Conservation (phyloP, 2,113 vertebrate genomes). For the Crotalus viridis region DNA sequence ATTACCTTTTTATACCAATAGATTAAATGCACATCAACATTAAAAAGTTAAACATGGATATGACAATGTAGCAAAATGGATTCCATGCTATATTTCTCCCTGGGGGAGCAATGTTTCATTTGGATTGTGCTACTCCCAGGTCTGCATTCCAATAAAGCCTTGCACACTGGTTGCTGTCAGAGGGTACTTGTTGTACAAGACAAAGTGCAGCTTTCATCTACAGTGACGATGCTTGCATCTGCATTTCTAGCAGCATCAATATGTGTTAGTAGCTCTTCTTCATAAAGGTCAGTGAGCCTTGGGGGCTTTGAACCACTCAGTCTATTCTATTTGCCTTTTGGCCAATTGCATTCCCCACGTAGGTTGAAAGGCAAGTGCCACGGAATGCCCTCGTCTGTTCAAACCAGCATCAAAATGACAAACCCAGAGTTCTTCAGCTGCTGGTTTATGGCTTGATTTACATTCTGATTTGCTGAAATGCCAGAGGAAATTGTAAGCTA, state of each 20-base stretch:
- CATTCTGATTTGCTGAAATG: not conserved
- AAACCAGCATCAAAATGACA: not conserved
- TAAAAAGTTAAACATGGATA: not conserved
- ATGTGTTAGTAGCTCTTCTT: conserved; percentile 10
- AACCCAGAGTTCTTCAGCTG: not conserved
- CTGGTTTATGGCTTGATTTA: conserved; percentile 6
- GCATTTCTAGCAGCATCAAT: not conserved
- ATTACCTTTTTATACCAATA: not conserved
- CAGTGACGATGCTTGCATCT: conserved; percentile 10
- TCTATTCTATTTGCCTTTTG: not conserved
- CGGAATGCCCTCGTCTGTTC: conserved; percentile 21
- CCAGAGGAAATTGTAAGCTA: conserved; percentile 24
- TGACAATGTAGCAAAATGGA: not conserved
- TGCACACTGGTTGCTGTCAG: not conserved
- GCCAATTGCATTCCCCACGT: not conserved
- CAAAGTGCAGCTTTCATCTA: not conserved
- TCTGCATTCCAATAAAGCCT: not conserved
- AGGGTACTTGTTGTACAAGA: not conserved
- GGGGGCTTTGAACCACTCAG: conserved; percentile 17
- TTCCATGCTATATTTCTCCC: not conserved
- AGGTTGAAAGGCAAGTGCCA: not conserved
- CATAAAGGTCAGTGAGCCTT: conserved; percentile 5
- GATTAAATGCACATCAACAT: not conserved
- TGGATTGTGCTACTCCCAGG: not conserved
- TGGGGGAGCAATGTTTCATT: conserved; percentile 5